Conservation (phyloP, 2,888 invertebrate genomes). For the Amblyteles armatorius region DNA sequence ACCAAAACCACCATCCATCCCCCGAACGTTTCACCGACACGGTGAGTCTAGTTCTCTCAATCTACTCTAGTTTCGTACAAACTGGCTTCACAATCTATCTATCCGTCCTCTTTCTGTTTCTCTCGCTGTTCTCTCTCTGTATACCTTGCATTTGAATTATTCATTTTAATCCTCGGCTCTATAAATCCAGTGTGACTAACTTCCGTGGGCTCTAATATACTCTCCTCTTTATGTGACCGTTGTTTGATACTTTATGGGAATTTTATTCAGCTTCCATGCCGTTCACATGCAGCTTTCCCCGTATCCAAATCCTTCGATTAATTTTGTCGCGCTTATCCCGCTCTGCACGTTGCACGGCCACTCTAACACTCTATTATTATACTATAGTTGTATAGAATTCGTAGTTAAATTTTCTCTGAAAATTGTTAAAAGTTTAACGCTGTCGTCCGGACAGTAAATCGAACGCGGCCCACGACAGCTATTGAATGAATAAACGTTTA, state of each 20-base stretch:
- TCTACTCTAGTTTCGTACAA: conserved; percentile 61
- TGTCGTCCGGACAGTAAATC: background rate
- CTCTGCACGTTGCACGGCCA: conserved; percentile 42
- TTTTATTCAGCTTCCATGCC: conserved; percentile 51
- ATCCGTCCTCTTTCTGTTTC: conserved; percentile 37
- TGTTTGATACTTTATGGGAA: conserved; percentile 49
- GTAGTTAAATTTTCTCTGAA: background rate
- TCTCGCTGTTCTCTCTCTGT: conserved; percentile 66
- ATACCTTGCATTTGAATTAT: conserved; percentile 37
- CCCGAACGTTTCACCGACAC: conserved; percentile 82
- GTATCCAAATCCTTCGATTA: conserved; percentile 27
- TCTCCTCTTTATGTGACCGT: conserved; percentile 32
- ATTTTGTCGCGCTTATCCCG: conserved; percentile 35
- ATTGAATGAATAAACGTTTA: background rate
- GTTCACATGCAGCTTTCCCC: background rate
- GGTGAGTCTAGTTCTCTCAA: conserved; percentile 80
- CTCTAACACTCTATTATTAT: conserved; percentile 5
- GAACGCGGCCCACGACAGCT: background rate
- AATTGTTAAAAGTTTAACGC: conserved; percentile 22
- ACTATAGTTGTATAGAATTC: background rate
- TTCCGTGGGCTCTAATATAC: conserved; percentile 16
- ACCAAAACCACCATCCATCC: conserved; percentile 76
- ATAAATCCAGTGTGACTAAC: conserved; percentile 52
- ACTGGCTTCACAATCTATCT: conserved; percentile 40
- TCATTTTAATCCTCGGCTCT: conserved; percentile 45